A percentile compares a stretch with the other conserved stretches of the same genome.
Conservation (phyloP, 2,888 invertebrate species). For the Tortricodes alternella region DNA sequence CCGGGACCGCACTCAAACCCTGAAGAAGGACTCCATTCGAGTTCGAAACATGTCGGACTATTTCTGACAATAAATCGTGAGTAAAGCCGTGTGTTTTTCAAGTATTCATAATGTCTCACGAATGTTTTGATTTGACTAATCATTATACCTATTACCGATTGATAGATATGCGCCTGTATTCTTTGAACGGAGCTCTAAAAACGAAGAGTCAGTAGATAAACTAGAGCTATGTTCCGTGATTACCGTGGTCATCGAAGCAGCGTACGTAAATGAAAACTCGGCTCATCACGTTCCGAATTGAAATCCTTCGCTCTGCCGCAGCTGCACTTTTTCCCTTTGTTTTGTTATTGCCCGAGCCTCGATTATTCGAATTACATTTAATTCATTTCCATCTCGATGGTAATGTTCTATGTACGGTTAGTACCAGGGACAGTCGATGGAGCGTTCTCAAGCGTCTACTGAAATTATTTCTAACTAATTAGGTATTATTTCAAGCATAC, state of each 20-base stretch:
- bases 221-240: slow-evolving; percentile 42
- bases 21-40: too few relatives aligned
- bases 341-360: slow-evolving; percentile 74
- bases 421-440: slow-evolving; percentile 43
- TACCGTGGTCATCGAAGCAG: slow-evolving; percentile 54
- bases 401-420: slow-evolving; percentile 53
- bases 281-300: slow-evolving; percentile 83
- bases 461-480: not conserved
- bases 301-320: slow-evolving; percentile 78
- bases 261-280: slow-evolving; percentile 75
- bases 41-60: too few relatives aligned
- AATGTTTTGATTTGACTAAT: too few relatives aligned
- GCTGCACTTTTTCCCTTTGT: slow-evolving; percentile 74
- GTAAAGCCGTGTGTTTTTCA: too few relatives aligned
- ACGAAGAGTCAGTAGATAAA: slow-evolving; percentile 21
- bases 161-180: too few relatives aligned
- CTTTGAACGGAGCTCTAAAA: not conserved
- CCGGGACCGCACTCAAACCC: too few relatives aligned
- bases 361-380: slow-evolving; percentile 82
- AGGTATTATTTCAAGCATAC: too few relatives aligned
- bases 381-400: slow-evolving; percentile 77
- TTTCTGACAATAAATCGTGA: too few relatives aligned
- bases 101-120: too few relatives aligned
- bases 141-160: too few relatives aligned
- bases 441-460: slow-evolving; percentile 28